Percentiles rank a stretch among this genome's conserved stretches.
phyloP scores from a whole-genome alignment of 1,140 invertebrate species.

The Neodiprion fabricii region DNA sequence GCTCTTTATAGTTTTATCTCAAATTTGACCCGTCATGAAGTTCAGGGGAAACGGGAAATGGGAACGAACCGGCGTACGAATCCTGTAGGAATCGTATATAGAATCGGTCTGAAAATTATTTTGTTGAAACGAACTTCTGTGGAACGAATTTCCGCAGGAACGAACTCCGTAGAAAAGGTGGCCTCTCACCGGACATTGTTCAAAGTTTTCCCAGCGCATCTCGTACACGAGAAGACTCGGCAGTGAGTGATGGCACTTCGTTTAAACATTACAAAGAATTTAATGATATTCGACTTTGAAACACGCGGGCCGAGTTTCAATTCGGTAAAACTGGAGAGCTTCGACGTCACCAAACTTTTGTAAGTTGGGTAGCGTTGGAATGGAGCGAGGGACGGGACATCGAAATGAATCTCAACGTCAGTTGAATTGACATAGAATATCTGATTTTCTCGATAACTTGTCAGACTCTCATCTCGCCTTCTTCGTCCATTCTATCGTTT shows the following conservation, averaged over 20 bases:
- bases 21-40: too few species aligned
- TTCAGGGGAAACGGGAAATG: too few species aligned
- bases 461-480: not conserved
- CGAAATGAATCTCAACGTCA: not conserved
- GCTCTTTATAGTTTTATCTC: too few species aligned
- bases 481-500: not conserved
- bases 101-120: too few species aligned
- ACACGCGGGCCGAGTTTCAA: not conserved
- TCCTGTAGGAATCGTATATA: too few species aligned
- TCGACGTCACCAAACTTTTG: not conserved
- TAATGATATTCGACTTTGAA: not conserved
- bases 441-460: not conserved
- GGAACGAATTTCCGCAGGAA: too few species aligned
- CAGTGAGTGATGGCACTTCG: slow-evolving; percentile 2
- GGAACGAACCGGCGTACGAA: too few species aligned
- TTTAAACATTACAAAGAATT: not conserved
- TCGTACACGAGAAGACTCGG: too few species aligned
- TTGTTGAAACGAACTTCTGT: too few species aligned
- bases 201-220: not conserved
- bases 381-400: not conserved
- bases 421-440: not conserved
- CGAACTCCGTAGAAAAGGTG: too few species aligned
- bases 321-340: not conserved
- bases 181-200: too few species aligned
- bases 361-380: not conserved